These are phyloP conservation scores for Noctuana brunneofusca DNA, from an alignment of 2,888 invertebrate species.

Conservation along the genomic window DNA sequence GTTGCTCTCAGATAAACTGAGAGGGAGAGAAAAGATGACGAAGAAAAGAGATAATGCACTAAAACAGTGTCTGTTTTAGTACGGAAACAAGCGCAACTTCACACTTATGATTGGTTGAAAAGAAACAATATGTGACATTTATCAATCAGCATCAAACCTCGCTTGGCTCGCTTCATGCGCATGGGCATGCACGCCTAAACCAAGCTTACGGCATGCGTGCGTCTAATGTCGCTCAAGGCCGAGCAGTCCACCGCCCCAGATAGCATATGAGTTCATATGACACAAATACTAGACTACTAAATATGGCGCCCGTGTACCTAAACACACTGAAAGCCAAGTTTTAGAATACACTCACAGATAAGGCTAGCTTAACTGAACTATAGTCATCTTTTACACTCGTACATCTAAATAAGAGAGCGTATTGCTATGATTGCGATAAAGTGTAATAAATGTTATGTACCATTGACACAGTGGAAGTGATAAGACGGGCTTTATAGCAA, in stretches of 20 bases:
- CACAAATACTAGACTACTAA: slow-evolving; percentile 38
- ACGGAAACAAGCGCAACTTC: too few relatives aligned
- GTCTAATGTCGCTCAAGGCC: slow-evolving; percentile 20
- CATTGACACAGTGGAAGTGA: background rate
- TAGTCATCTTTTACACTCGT: background rate
- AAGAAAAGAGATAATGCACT: too few relatives aligned
- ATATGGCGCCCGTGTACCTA: background rate
- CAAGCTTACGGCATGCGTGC: background rate
- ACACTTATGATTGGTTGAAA: too few relatives aligned
- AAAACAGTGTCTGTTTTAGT: too few relatives aligned
- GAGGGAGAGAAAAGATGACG: too few relatives aligned
- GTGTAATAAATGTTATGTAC: background rate
- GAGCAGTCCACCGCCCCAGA: slow-evolving; percentile 28
- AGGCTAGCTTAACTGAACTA: background rate
- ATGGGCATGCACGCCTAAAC: background rate
- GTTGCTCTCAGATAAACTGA: too few relatives aligned
- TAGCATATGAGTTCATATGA: slow-evolving; percentile 34
- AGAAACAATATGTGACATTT: too few relatives aligned
- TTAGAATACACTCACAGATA: background rate
- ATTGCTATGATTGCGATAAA: background rate
- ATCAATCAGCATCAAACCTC: too few relatives aligned
- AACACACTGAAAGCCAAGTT: background rate
- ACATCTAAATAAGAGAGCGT: background rate
- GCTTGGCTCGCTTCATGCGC: too few relatives aligned
- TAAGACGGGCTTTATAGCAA: background rate